These are phyloP conservation scores for Drosophila acutilabella DNA, from an alignment of 2,888 invertebrate species.

Conservation along the genomic window DNA sequence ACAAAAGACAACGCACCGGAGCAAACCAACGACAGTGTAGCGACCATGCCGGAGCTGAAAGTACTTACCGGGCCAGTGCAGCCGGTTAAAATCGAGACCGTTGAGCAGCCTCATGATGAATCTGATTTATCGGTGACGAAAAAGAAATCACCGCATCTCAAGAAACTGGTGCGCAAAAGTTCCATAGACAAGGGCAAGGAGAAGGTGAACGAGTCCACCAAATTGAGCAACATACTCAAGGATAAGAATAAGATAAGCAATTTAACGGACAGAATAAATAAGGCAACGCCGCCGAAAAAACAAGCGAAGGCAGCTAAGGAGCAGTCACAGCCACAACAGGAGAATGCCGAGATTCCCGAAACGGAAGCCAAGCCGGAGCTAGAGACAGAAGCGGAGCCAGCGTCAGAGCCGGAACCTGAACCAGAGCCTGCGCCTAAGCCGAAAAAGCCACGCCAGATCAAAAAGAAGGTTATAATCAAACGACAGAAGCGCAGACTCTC, in stretches of 20 bases:
- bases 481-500: conserved; percentile 83
- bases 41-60: conserved; percentile 81
- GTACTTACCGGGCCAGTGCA: conserved; percentile 78
- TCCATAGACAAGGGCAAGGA: conserved; percentile 70
- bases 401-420: conserved; percentile 27
- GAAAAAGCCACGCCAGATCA: conserved; percentile 80
- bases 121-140: conserved; percentile 57
- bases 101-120: conserved; percentile 68
- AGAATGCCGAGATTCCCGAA: conserved; percentile 21
- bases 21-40: conserved; percentile 60
- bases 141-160: conserved; percentile 64
- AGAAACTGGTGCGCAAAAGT: conserved; percentile 75
- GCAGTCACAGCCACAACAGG: conserved; percentile 25
- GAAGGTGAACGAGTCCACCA: conserved; percentile 35
- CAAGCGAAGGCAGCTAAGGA: conserved; percentile 47
- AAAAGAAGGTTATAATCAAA: conserved; percentile 84
- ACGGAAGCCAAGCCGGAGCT: conserved; percentile 18
- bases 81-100: conserved; percentile 74
- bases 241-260: conserved; percentile 73
- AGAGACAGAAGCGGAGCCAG: conserved; percentile 17
- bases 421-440: conserved; percentile 32
- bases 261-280: conserved; percentile 56
- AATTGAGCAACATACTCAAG: conserved; percentile 62
- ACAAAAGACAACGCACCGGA: conserved; percentile 70
- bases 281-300: conserved; percentile 66